Base-by-base conservation (phyloP, 1,140 invertebrate genomes). In the Cyphomyrmex costatus region DNA sequence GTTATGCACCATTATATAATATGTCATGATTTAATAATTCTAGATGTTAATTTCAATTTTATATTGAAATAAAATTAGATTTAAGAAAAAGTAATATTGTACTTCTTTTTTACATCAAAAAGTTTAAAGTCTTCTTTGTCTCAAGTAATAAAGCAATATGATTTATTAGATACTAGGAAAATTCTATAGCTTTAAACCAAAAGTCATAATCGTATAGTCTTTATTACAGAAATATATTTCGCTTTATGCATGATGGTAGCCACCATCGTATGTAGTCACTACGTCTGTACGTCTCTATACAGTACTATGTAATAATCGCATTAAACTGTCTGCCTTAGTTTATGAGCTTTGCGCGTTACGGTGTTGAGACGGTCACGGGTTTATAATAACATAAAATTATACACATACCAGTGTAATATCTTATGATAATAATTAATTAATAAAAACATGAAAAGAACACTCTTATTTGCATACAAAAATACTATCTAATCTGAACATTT, bases 251-350 rank as follows among this genome's bases (percentile, higher is more conserved):
- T 49, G 2, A 3, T 6, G 46, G 14, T 49, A 49, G 12, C 76
- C 1, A 49, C 60, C 8, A 36, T 1, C 36, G 8, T 42, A 42
- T 42, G 36, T 42, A 42, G 33, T 78, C 76, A 16, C 27, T n/a
- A 30, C 3, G 6, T 46, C 24, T 12, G 10, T 65, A 19, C 33
- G 16, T 33, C 19, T 49, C 42, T 79, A 30, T 63, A 63, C 8
- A 21, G 14, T 33, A 5, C 60, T 27, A 19, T 78, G 19, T 65
- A 66, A 79, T 79, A 79, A 79, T 66, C 61, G 61, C 27, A 66
- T 79, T 79, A 66, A 79, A 66, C 60, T 66, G 77, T 33, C 60
- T 21, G n/a, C 42, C 7, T 51, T 66, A 79, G 60, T 79, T 66
- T 66, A 24, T n/a, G 7, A 30, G 60, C 61, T 66, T 79, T 66